Evolutionary conservation across 2,888 invertebrate species (phyloP), one percentile per base, ranked within the genome.

Genomic region (Oxystoma pomonae): DNA sequence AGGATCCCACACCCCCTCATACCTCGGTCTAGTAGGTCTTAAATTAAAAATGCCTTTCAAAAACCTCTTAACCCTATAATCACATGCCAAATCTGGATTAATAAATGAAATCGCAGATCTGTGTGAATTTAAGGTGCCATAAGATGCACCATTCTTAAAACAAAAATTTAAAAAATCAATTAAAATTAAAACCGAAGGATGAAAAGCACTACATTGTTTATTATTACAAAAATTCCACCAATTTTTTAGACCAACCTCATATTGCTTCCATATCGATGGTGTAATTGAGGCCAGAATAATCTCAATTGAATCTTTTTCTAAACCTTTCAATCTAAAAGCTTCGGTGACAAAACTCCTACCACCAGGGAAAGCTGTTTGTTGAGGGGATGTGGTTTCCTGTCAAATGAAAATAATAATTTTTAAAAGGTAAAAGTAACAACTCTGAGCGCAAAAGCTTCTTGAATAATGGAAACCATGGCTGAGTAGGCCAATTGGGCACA

Each of bases 281-380:
- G 50, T 59, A 19, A 59, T 59, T 1, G 59, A 59, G 51, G 35
- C 50, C 18, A 59, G 35, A 59, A 59, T 57, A 5, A 50, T 59
- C 50, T 59, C 49, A 49, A 60, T 55, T n/a, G n/a, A n/a, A n/a
- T n/a, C n/a, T n/a, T n/a, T n/a, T n/a, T n/a, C n/a, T n/a, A n/a
- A n/a, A n/a, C n/a, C n/a, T n/a, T n/a, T n/a, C n/a, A n/a, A n/a
- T n/a, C n/a, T n/a, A n/a, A n/a, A n/a, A n/a, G n/a, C n/a, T n/a
- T n/a, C n/a, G n/a, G n/a, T n/a, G n/a, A n/a, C n/a, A n/a, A n/a
- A n/a, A n/a, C n/a, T n/a, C n/a, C 63, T 55, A 59, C 63, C 18
- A 59, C 59, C 63, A 56, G 58, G 58, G 60, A 21, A 64, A 64
- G n/a, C n/a, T n/a, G 55, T n/a, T 20, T 7, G 55, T 35, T 55